Base-by-base conservation (phyloP, 2,113 vertebrate species). In the Labrus mixtus region DNA sequence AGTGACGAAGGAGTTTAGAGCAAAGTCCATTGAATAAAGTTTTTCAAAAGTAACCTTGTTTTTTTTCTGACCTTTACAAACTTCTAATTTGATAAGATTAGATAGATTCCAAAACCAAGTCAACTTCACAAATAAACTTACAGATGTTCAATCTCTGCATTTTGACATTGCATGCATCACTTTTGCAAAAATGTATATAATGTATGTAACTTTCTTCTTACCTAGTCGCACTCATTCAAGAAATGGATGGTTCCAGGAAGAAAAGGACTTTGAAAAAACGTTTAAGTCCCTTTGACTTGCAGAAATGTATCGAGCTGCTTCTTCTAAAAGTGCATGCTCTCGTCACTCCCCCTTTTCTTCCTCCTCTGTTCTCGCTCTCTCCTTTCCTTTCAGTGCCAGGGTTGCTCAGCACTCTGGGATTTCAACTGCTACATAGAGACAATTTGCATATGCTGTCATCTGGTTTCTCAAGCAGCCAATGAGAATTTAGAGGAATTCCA, bases 151-250 rank as follows among this genome's bases (percentile, higher is more conserved):
- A 29, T 13, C 11, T 22, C 5, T 3, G 19, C 10, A 1, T 22
- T 9, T 12, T 3, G 1, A 13, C 4, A 25, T 6, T 0, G 33
- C 11, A 8, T 51, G 10, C 15, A 10, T 61, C 48, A 51, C 41
- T 60, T 70, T 36, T 23, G 5, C 2, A 39, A 39, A 53, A 45
- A 15, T 1, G 16, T 4, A 16, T 23, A 25, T 1, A 1, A 0
- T 6, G 8, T 0, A n/a, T n/a, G n/a, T n/a, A 33, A 33, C 29
- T 33, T 33, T 33, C 29, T 37, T 1, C 84, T 87, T 82, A 93
- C 90, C 90, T 91, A 43, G 89, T 66, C 41, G 91, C 88, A 88
- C 89, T 92, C 87, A 91, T 90, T 50, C 79, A 76, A 63, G 4
- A 20, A 41, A 16, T 1, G 0, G 33, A 8, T 4, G 3, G 16